Conservation (phyloP, 2,113 vertebrate species). For the Corythaixoides concolor region DNA sequence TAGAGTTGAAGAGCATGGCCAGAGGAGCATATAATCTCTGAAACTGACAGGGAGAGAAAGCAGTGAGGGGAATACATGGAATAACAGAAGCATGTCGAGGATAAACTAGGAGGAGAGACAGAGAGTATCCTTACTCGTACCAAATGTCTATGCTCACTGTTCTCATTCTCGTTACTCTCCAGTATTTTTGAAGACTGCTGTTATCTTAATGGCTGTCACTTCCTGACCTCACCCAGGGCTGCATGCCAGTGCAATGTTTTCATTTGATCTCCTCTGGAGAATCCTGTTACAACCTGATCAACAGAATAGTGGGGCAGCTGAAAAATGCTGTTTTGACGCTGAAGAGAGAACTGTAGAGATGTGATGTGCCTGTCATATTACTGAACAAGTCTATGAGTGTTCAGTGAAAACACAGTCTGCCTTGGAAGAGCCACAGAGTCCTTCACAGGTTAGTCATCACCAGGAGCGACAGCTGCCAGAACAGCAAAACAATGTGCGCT, state of each 20-base stretch:
- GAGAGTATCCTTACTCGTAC: background rate
- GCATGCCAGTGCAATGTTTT: background rate
- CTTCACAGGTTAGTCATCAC: background rate
- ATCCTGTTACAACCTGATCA: background rate
- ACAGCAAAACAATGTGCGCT: background rate
- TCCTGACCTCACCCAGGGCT: background rate
- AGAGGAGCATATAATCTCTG: background rate
- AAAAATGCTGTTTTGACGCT: background rate
- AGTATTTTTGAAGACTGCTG: background rate
- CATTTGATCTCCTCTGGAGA: background rate
- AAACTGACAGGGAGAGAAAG: background rate
- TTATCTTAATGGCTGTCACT: background rate
- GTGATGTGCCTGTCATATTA: background rate
- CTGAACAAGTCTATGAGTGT: background rate
- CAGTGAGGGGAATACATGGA: background rate
- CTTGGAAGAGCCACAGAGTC: background rate
- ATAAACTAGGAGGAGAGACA: background rate
- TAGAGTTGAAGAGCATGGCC: background rate
- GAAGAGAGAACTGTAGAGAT: background rate
- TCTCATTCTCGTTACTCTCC: background rate
- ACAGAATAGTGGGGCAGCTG: background rate
- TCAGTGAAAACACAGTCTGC: background rate
- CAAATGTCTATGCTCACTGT: background rate
- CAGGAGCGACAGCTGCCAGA: background rate
- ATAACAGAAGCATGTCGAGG: background rate